Conservation (phyloP, 1,140 invertebrate species). For the Rhagoletis zephyria region DNA sequence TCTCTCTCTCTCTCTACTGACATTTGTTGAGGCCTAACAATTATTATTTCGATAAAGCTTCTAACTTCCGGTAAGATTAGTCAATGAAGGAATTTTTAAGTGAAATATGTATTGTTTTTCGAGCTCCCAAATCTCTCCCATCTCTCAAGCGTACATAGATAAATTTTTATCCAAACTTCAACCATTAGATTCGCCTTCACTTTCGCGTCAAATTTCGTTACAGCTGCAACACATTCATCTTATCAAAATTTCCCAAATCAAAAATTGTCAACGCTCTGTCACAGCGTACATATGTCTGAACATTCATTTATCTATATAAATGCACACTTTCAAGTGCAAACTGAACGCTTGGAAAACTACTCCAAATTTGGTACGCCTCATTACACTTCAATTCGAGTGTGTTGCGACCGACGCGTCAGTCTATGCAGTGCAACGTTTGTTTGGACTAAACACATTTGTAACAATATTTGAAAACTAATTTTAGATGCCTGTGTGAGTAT, state of each 20-base stretch:
- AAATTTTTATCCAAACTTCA: not conserved
- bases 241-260: not conserved
- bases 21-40: too few relatives aligned
- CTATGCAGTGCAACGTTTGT: constrained; percentile 58
- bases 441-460: constrained; percentile 73
- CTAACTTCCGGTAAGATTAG: too few relatives aligned
- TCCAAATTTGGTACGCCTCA: constrained; percentile 30
- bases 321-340: constrained; percentile 16
- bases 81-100: too few relatives aligned
- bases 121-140: not conserved
- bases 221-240: constrained; percentile 46
- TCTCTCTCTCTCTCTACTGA: too few relatives aligned
- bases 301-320: not conserved
- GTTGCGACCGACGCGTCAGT: not conserved
- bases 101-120: too few relatives aligned
- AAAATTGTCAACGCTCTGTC: not conserved
- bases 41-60: too few relatives aligned
- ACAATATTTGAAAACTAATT: constrained; percentile 73
- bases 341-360: constrained; percentile 11
- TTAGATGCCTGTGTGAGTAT: constrained; percentile 60
- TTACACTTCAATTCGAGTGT: constrained; percentile 44
- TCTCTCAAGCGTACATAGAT: not conserved
- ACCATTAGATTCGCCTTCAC: constrained; percentile 11
- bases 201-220: constrained; percentile 47
- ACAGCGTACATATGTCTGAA: not conserved